phyloP scores from a whole-genome alignment of 2,113 vertebrate genomes.

The Excalfactoria chinensis region DNA sequence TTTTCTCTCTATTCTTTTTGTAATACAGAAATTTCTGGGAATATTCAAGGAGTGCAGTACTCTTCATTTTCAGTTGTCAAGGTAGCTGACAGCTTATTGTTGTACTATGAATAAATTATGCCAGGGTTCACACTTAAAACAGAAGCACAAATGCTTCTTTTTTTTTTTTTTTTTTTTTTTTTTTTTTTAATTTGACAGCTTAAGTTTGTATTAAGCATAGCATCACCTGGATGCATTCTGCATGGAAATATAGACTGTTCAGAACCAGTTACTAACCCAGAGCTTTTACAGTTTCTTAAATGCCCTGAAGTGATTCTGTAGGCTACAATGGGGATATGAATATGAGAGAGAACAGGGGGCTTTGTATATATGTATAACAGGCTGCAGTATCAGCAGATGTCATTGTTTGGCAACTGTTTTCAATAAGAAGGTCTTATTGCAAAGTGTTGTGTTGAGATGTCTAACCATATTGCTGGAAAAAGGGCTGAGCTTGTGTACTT shows the following conservation, averaged over 20 bases:
- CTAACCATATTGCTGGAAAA: not conserved
- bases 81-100: constrained; percentile 49
- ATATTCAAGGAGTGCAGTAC: constrained; percentile 34
- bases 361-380: constrained; percentile 10
- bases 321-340: not conserved
- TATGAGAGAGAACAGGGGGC: not conserved
- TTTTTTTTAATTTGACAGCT: constrained; percentile 10
- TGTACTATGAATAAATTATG: constrained; percentile 68
- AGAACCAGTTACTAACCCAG: constrained; percentile 60
- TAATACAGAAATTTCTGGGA: constrained; percentile 32
- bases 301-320: constrained; percentile 18
- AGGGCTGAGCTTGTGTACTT: not conserved
- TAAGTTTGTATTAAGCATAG: constrained; percentile 35
- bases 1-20: constrained; percentile 32
- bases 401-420: constrained; percentile 51
- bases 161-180: not conserved
- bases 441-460: not conserved
- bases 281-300: constrained; percentile 47
- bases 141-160: not conserved
- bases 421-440: not conserved
- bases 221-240: constrained; percentile 3
- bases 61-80: constrained; percentile 68
- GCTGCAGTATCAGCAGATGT: constrained; percentile 16
- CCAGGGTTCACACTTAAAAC: constrained; percentile 38
- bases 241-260: constrained; percentile 21